Evolutionary conservation across 2,888 invertebrate genomes (phyloP).

Genomic region (Abscondita cerata): DNA sequence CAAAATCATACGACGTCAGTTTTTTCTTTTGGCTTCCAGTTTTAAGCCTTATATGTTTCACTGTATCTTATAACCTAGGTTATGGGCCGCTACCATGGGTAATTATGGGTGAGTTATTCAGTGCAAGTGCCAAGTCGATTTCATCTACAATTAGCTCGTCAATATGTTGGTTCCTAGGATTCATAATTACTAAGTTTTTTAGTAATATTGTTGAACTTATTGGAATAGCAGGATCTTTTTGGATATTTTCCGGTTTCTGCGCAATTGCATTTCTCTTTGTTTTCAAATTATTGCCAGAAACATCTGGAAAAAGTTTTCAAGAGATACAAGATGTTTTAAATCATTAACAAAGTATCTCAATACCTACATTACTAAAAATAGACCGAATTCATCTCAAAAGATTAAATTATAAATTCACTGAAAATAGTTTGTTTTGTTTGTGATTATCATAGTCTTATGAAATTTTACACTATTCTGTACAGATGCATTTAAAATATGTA

Average conservation of each 20-base stretch:
- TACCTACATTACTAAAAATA: too few relatives aligned
- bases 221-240: conserved; percentile 75
- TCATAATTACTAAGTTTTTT: conserved; percentile 78
- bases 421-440: too few relatives aligned
- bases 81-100: conserved; percentile 86
- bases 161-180: conserved; percentile 79
- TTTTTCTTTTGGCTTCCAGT: conserved; percentile 74
- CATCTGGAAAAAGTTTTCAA: conserved; percentile 81
- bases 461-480: too few relatives aligned
- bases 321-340: conserved; percentile 75
- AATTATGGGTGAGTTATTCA: conserved; percentile 84
- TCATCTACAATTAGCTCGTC: conserved; percentile 81
- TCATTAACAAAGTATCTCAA: conserved; percentile 48
- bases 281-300: conserved; percentile 74
- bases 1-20: conserved; percentile 63
- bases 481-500: too few relatives aligned
- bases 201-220: conserved; percentile 63
- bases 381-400: too few relatives aligned
- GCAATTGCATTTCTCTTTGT: conserved; percentile 73
- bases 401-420: too few relatives aligned
- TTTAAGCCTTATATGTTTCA: conserved; percentile 73
- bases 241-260: conserved; percentile 72
- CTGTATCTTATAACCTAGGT: conserved; percentile 77
- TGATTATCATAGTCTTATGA: too few relatives aligned
- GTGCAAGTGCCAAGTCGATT: conserved; percentile 78